Evolutionary conservation across 2,888 invertebrate species (phyloP).

Genomic region (Pantelozetes paolii): DNA sequence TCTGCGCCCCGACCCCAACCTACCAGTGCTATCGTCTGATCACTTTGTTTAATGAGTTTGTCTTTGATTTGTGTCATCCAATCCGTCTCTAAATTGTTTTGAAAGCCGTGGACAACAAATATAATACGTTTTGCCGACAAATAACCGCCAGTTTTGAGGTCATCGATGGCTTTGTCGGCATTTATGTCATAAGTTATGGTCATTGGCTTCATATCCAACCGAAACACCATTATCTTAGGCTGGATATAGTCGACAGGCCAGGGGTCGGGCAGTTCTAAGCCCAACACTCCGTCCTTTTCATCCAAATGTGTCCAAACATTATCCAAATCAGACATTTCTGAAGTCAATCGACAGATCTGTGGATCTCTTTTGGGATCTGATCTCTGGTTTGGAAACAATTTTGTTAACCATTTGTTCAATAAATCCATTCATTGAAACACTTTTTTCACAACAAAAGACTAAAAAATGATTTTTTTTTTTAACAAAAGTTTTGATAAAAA

Average conservation of each 20-base stretch:
- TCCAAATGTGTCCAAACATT: constrained; percentile 1
- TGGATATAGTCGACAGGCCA: background rate
- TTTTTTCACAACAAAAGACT: no score
- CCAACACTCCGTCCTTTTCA: background rate
- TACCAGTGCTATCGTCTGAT: constrained; percentile 32
- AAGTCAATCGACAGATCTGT: background rate
- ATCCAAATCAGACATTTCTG: background rate
- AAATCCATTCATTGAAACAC: no score
- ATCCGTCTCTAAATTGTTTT: constrained; percentile 35
- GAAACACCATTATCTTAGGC: background rate
- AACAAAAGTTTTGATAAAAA: no score
- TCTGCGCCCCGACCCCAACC: constrained; percentile 40
- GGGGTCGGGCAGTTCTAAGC: constrained; percentile 1
- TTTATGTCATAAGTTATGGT: constrained; percentile 17
- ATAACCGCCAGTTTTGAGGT: constrained; percentile 4
- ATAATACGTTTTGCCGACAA: constrained; percentile 34
- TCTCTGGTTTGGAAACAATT: no score
- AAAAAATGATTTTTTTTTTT: no score
- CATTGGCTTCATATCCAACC: background rate
- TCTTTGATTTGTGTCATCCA: constrained; percentile 38
- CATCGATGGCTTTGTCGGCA: background rate
- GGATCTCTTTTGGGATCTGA: background rate
- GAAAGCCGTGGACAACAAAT: constrained; percentile 36
- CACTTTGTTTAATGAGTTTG: constrained; percentile 3
- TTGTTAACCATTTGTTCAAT: no score